A percentile compares a stretch with the other conserved stretches of the same genome.
phyloP scores from a whole-genome alignment of 2,888 invertebrate genomes.

The Acrocera orbiculus region DNA sequence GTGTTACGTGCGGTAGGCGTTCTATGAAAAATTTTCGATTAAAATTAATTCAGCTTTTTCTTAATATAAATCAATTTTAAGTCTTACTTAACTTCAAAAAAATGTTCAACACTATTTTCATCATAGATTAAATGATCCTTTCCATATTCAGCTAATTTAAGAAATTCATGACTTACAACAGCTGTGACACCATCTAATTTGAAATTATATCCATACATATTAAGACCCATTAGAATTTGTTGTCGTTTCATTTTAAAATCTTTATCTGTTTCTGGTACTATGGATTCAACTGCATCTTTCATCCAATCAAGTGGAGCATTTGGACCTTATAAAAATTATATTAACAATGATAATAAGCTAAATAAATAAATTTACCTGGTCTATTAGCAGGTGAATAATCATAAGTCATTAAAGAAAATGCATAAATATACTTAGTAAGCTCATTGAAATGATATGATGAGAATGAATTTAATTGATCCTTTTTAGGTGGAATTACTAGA shows the following conservation, averaged over 20 bases:
- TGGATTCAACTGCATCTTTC: constrained; percentile 50
- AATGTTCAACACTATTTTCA: constrained; percentile 63
- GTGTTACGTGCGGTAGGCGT: constrained; percentile 50
- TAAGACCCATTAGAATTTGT: constrained; percentile 76
- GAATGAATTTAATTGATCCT: constrained; percentile 49
- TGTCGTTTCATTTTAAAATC: constrained; percentile 37
- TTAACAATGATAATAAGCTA: not conserved
- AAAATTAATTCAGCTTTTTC: constrained; percentile 2
- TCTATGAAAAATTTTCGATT: constrained; percentile 30
- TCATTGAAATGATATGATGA: constrained; percentile 55
- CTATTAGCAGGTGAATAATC: constrained; percentile 72
- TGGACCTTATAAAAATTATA: constrained; percentile 41
- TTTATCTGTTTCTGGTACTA: constrained; percentile 42
- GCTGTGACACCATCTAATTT: constrained; percentile 66
- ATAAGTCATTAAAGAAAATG: constrained; percentile 93
- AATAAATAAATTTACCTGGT: constrained; percentile 40
- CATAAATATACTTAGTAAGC: constrained; percentile 58
- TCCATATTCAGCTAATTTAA: constrained; percentile 53
- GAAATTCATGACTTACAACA: constrained; percentile 59
- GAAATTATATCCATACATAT: constrained; percentile 87
- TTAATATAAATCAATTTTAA: not conserved
- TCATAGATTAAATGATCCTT: constrained; percentile 66
- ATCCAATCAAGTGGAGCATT: constrained; percentile 82
- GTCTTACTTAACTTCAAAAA: constrained; percentile 71
- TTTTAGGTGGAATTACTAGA: constrained; percentile 60